Conservation (phyloP, 1,140 invertebrate species). For the Trachymyrmex cornetzi region DNA sequence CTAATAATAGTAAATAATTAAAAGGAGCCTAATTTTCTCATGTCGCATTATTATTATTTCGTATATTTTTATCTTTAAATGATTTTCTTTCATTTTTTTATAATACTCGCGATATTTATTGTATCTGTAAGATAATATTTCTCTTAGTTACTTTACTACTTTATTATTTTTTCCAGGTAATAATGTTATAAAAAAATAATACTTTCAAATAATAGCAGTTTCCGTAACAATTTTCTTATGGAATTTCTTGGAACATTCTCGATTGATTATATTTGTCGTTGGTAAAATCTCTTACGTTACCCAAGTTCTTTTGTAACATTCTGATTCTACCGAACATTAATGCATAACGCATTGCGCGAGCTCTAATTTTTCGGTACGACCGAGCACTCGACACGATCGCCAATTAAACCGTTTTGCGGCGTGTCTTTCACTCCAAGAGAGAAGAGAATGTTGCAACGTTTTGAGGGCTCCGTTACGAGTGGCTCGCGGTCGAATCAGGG, state of each 20-base stretch:
- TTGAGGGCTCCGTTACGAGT: constrained; percentile 22
- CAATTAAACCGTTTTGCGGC: constrained; percentile 51
- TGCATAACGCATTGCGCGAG: background rate
- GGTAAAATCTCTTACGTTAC: background rate
- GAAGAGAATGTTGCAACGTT: background rate
- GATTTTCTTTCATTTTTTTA: background rate
- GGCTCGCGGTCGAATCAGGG: constrained; percentile 20
- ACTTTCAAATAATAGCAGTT: background rate
- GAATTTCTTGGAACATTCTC: background rate
- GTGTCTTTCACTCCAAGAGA: background rate
- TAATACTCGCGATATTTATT: background rate
- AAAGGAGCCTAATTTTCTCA: background rate
- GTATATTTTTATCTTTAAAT: background rate
- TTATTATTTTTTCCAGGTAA: background rate
- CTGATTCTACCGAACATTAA: background rate
- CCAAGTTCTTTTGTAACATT: background rate
- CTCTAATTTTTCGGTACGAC: constrained; percentile 54
- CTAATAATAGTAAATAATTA: constrained; percentile 17
- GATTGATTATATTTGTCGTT: background rate
- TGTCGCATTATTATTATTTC: background rate
- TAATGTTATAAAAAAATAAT: background rate
- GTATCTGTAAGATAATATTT: background rate
- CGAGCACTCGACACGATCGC: constrained; percentile 22
- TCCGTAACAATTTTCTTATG: background rate
- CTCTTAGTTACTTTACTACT: background rate